Evolutionary conservation across 2,888 invertebrate genomes (phyloP), one percentile per base, ranked within the genome.

Genomic region (Buathra laborator): DNA sequence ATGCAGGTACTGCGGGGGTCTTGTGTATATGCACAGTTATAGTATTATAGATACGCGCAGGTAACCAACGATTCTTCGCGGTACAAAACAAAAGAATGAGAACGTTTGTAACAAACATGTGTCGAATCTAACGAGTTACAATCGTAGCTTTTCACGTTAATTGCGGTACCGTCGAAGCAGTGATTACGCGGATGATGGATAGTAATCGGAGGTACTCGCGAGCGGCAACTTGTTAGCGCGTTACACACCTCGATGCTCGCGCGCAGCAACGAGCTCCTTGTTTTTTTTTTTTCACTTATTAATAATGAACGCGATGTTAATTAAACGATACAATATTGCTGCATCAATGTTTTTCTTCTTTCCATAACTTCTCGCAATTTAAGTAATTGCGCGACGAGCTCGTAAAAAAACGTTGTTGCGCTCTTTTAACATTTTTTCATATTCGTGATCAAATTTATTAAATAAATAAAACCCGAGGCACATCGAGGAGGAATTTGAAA

Each of bases 181-280:
- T 79, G 62, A 79, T 71, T 79, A 66, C 19, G 44, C 32, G 19
- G 44, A 7, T 44, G 53, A 29, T 62, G 37, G 53, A 48, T 56
- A 29, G 77, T 37, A 68, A 62, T 43, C 53, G 29, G 44, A 9
- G 70, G 16, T 44, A 70, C 59, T 81, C 59, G 72, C 62, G 67
- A 81, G 79, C 37, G 37, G 37, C 66, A 32, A 71, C 12, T 29
- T 19, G 53, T 29, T 46, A 29, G n/a, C 43, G 29, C 32, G 81
- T 84, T 79, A 72, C 79, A 76, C 81, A 76, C 67, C 68, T 48
- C 53, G 79, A 46, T 67, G 75, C 81, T 67, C 81, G 79, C 76
- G 75, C 44, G 70, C 64, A 74, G 70, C 75, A 70, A 74, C 66
- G 64, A 32, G 67, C 32, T 66, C 70, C n/a, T 64, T 66, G 37